Evolutionary conservation across 2,888 invertebrate genomes (phyloP).

Genomic region (Netelia melanura): DNA sequence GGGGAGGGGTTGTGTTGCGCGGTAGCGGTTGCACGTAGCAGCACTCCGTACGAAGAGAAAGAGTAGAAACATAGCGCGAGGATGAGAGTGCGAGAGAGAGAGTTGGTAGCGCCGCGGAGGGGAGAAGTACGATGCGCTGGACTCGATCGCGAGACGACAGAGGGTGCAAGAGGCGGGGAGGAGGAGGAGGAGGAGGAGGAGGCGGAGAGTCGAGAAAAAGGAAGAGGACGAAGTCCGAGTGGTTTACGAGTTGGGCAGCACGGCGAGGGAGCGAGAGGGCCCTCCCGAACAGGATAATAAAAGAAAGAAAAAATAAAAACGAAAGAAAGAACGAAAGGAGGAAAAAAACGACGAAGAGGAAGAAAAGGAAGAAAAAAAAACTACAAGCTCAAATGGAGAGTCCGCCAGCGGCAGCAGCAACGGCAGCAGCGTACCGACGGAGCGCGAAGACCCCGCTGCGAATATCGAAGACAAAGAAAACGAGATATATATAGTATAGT

Average conservation of each 20-base stretch:
- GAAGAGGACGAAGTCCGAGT: slow-evolving; percentile 63
- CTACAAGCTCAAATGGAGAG: slow-evolving; percentile 55
- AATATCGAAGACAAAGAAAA: slow-evolving; percentile 56
- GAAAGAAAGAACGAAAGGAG: slow-evolving; percentile 59
- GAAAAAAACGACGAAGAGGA: slow-evolving; percentile 19
- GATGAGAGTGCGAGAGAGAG: slow-evolving; percentile 45
- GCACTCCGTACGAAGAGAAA: slow-evolving; percentile 49
- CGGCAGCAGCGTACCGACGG: slow-evolving; percentile 21
- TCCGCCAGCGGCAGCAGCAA: slow-evolving; percentile 21
- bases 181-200: slow-evolving; percentile 17
- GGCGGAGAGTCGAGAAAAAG: slow-evolving; percentile 40
- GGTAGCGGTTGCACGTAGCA: slow-evolving; percentile 68
- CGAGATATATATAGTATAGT: slow-evolving; percentile 2
- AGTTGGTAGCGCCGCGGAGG: slow-evolving; percentile 48
- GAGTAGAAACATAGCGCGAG: slow-evolving; percentile 47
- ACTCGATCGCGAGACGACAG: slow-evolving; percentile 55
- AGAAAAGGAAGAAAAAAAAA: slow-evolving; percentile 43
- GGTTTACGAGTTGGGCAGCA: slow-evolving; percentile 67
- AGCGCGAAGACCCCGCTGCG: slow-evolving; percentile 59
- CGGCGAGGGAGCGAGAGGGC: slow-evolving; percentile 76
- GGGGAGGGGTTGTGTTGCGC: slow-evolving; percentile 60
- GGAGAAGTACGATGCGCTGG: slow-evolving; percentile 68
- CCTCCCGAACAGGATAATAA: slow-evolving; percentile 77
- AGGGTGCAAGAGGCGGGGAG: slow-evolving; percentile 71
- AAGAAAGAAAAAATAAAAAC: neutral